These are phyloP conservation scores for Hypocryptadius cinnamomeus DNA, from an alignment of 2,113 vertebrate genomes.

Conservation along the genomic window DNA sequence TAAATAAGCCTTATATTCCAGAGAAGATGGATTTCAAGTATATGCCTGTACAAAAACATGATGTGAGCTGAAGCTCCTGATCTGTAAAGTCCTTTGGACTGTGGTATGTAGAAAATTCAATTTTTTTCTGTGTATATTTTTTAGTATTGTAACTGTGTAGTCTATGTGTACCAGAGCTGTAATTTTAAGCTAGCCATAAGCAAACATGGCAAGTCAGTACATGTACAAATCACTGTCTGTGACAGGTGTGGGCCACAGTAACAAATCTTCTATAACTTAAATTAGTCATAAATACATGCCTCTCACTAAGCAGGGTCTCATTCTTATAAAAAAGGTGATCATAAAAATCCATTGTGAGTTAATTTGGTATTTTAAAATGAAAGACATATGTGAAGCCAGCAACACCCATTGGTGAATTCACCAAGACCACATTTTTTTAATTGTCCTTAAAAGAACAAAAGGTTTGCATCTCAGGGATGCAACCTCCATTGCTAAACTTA, in stretches of 20 bases:
- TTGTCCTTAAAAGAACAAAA: neutral
- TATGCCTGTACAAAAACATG: neutral
- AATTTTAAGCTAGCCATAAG: conserved; percentile 46
- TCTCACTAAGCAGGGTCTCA: conserved; percentile 1
- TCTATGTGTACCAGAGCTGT: neutral
- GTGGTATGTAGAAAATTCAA: conserved; percentile 21
- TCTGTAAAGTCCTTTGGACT: neutral
- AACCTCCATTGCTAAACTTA: neutral
- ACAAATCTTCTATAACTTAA: conserved; percentile 15
- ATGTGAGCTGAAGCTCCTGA: neutral
- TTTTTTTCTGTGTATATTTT: neutral
- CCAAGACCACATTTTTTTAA: neutral
- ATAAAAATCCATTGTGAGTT: conserved; percentile 16
- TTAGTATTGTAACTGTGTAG: neutral
- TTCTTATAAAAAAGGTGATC: neutral
- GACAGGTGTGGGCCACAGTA: conserved; percentile 20
- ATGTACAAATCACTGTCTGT: conserved; percentile 15
- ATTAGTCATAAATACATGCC: conserved; percentile 24
- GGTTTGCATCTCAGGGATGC: neutral
- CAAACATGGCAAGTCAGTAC: conserved; percentile 14
- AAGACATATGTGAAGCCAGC: conserved; percentile 5
- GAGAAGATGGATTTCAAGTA: neutral
- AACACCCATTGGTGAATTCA: neutral
- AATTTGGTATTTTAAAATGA: conserved; percentile 49
- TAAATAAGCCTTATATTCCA: neutral